phyloP scores from a whole-genome alignment of 2,888 invertebrate species.

The Nasonovia ribisnigri region DNA sequence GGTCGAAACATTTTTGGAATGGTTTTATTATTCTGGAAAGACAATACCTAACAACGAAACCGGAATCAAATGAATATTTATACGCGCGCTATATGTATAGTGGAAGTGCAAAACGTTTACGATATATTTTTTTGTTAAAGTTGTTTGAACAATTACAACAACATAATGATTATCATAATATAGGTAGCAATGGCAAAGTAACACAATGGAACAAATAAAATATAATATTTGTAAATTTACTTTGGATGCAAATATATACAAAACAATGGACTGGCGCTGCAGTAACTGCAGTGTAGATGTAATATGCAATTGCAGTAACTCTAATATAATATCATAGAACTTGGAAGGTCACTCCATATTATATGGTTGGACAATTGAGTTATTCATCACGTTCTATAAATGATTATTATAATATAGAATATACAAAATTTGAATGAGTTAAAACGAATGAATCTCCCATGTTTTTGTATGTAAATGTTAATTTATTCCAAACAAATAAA shows the following conservation, averaged over 20 bases:
- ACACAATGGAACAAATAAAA: slow-evolving; percentile 5
- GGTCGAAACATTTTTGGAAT: not conserved
- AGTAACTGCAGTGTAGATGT: not conserved
- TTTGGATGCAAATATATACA: slow-evolving; percentile 1
- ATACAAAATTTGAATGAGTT: not conserved
- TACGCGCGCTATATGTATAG: not conserved
- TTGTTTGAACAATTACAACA: not conserved
- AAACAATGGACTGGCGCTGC: slow-evolving; percentile 39
- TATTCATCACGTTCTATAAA: slow-evolving; percentile 10
- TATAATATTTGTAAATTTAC: slow-evolving; percentile 23
- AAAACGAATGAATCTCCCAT: not conserved
- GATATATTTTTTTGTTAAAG: not conserved
- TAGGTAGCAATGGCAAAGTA: not conserved
- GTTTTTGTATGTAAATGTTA: not conserved
- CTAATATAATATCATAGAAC: slow-evolving; percentile 5
- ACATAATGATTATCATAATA: slow-evolving; percentile 2
- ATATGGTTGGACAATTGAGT: slow-evolving; percentile 20
- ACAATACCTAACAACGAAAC: not conserved
- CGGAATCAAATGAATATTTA: not conserved
- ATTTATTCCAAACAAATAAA: slow-evolving; percentile 39
- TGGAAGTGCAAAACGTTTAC: not conserved
- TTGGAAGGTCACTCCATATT: slow-evolving; percentile 39
- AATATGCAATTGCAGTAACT: slow-evolving; percentile 30
- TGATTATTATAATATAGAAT: not conserved
- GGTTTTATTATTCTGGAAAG: not conserved